Evolutionary conservation across 2,888 invertebrate genomes (phyloP).

Genomic region (Eueremaeus valkanovi): DNA sequence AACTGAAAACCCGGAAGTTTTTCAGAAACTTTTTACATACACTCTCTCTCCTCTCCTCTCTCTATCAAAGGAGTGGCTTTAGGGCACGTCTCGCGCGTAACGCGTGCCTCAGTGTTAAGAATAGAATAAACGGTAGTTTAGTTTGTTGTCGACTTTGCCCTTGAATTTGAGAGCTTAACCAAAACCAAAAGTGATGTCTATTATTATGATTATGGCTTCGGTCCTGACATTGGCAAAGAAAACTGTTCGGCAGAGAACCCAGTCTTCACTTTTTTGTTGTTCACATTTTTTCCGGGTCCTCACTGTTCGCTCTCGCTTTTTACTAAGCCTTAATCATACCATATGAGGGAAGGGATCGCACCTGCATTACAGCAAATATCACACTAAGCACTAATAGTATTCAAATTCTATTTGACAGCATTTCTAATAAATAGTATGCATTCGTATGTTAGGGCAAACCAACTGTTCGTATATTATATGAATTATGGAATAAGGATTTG

Average conservation of each 20-base stretch:
- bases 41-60: too few relatives aligned
- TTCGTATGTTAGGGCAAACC: constrained; percentile 12
- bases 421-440: constrained; percentile 1
- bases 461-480: constrained; percentile 26
- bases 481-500: constrained; percentile 12
- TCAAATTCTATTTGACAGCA: constrained; percentile 19
- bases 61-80: constrained; percentile 27
- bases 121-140: constrained; percentile 8
- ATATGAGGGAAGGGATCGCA: constrained; percentile 25
- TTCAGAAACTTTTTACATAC: background rate
- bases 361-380: constrained; percentile 32
- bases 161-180: constrained; percentile 28
- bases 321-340: constrained; percentile 8
- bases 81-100: constrained; percentile 32
- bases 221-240: constrained; percentile 31
- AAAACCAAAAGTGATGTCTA: constrained; percentile 28
- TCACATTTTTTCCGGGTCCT: constrained; percentile 20
- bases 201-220: constrained; percentile 19
- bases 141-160: constrained; percentile 31
- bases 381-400: constrained; percentile 25
- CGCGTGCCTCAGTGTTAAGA: constrained; percentile 26
- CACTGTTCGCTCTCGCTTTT: constrained; percentile 9
- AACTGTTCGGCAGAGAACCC: background rate
- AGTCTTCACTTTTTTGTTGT: constrained; percentile 26
- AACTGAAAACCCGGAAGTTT: constrained; percentile 32